Percentiles rank a stretch among this genome's conserved stretches.
These are phyloP conservation scores for Drosophila sucinea DNA, from an alignment of 1,140 invertebrate genomes.

Conservation along the genomic window DNA sequence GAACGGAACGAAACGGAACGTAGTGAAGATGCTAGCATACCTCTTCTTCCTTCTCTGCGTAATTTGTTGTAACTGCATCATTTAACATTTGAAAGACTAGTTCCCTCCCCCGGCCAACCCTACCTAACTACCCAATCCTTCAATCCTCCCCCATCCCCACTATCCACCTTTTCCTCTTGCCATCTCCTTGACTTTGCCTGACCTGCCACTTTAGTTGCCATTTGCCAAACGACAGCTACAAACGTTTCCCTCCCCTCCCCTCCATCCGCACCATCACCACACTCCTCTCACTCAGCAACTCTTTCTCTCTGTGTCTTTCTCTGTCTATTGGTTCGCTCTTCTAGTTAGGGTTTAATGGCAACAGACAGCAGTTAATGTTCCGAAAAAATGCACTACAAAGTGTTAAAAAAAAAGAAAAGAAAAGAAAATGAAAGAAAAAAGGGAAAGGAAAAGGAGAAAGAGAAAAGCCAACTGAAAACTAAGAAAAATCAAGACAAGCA, in stretches of 20 bases:
- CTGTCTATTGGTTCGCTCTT: conserved; percentile 58
- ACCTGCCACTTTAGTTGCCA: conserved; percentile 60
- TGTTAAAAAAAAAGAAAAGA: conserved; percentile 46
- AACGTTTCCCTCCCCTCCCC: conserved; percentile 2
- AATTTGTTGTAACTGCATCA: conserved; percentile 76
- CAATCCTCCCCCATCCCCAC: background rate
- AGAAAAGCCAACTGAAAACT: conserved; percentile 16
- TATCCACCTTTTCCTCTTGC: background rate
- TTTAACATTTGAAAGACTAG: conserved; percentile 75
- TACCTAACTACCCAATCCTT: background rate
- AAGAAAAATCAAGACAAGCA: conserved; percentile 20
- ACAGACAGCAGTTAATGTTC: conserved; percentile 75
- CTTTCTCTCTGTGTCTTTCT: conserved; percentile 31
- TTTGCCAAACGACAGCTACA: conserved; percentile 48
- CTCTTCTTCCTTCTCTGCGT: conserved; percentile 47
- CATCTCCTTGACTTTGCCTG: conserved; percentile 18
- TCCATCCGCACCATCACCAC: conserved; percentile 12
- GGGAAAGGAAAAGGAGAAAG: conserved; percentile 2
- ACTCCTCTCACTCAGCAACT: conserved; percentile 3
- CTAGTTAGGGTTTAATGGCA: conserved; percentile 68
- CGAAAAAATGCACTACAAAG: conserved; percentile 70
- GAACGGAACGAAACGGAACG: too few relatives aligned
- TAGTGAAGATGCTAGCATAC: conserved; percentile 10
- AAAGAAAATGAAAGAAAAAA: conserved; percentile 7
- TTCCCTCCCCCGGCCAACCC: background rate